These are phyloP conservation scores for Knipowitschia caucasica DNA, from an alignment of 2,797 vertebrate genomes.

Conservation along the genomic window DNA sequence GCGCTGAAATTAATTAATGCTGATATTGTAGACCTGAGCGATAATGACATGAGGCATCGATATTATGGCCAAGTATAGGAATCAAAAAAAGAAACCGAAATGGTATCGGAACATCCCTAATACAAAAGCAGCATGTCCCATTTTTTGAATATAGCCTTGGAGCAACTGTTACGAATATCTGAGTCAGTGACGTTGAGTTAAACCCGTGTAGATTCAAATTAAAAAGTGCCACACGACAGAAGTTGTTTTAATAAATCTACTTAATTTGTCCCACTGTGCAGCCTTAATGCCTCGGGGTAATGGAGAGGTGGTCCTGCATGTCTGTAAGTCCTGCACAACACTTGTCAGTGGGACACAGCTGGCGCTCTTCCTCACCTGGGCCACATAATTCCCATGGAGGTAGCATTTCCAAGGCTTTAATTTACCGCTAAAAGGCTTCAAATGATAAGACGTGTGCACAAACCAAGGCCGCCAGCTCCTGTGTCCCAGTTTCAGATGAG, in stretches of 20 bases:
- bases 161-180: too few species aligned
- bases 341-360: conserved; percentile 25
- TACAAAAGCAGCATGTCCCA: too few species aligned
- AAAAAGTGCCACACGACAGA: too few species aligned
- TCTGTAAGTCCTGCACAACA: conserved; percentile 19
- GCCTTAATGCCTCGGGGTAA: not conserved
- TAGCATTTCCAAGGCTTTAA: conserved; percentile 3
- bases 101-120: too few species aligned
- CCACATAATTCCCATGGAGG: conserved; percentile 2
- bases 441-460: conserved; percentile 19
- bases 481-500: conserved; percentile 31
- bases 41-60: too few species aligned
- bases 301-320: conserved; percentile 27
- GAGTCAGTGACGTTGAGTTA: too few species aligned
- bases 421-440: not conserved
- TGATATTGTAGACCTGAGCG: too few species aligned
- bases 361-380: conserved; percentile 33
- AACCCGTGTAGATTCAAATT: too few species aligned
- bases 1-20: too few species aligned
- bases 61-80: too few species aligned
- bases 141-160: too few species aligned
- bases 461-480: conserved; percentile 39
- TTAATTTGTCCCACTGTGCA: not conserved
- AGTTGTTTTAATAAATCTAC: not conserved
- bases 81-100: too few species aligned